Percentiles rank a stretch among this genome's conserved stretches.
Conservation (phyloP, 2,113 vertebrate species). For the Phaethornis superciliosus region DNA sequence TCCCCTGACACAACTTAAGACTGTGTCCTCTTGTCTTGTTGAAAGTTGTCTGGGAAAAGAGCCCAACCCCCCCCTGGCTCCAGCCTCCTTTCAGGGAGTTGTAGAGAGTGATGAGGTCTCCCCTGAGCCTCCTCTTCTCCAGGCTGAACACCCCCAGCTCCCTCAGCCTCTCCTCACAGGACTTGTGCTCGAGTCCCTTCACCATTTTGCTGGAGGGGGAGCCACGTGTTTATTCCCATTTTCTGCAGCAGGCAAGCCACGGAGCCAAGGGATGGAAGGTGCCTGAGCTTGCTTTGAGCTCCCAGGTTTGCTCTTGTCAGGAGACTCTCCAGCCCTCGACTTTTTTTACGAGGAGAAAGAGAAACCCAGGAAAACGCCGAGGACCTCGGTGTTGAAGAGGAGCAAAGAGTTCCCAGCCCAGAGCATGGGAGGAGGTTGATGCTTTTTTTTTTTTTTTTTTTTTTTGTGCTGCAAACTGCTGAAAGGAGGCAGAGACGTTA, state of each 20-base stretch:
- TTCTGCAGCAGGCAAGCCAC: accelerated
- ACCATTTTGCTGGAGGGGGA: not conserved
- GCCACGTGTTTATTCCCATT: accelerated
- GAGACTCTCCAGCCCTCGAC: not conserved
- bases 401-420: not conserved
- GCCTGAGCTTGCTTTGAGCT: not conserved
- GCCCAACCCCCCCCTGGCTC: no score
- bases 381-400: not conserved
- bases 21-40: no score
- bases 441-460: not conserved
- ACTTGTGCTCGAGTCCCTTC: no score
- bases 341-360: not conserved
- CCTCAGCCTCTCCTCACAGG: no score
- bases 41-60: no score
- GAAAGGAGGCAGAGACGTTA: not conserved
- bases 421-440: not conserved
- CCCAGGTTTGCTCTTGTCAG: accelerated
- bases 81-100: no score
- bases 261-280: not conserved
- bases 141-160: no score
- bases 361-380: not conserved
- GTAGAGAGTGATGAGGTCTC: no score
- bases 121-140: no score
- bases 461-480: not conserved
- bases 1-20: no score